Conservation (phyloP, 1,140 invertebrate genomes). For the Bactericera cockerelli region DNA sequence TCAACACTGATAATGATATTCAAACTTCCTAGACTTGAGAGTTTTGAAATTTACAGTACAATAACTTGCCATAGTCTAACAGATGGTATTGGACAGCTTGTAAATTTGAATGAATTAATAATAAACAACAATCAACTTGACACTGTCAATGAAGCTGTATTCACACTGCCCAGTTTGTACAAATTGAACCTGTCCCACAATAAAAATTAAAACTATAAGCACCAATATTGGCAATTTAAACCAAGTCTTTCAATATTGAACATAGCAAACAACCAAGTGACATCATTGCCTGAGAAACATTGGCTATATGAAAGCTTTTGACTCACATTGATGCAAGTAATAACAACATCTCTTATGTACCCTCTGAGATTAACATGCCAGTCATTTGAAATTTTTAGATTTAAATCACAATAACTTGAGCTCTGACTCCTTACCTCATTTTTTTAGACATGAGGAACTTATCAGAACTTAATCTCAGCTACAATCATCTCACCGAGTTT, state of each 20-base stretch:
- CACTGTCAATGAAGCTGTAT: background rate
- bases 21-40: conserved; percentile 1
- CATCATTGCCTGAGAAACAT: background rate
- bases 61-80: background rate
- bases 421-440: background rate
- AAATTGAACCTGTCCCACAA: background rate
- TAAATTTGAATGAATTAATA: background rate
- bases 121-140: conserved; percentile 7
- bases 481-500: background rate
- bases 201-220: background rate
- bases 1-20: background rate
- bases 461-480: background rate
- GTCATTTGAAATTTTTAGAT: background rate
- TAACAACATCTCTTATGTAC: background rate
- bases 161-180: background rate
- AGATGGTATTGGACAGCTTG: background rate
- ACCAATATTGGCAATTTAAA: background rate
- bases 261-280: background rate
- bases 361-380: background rate
- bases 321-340: background rate
- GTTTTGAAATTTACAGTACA: conserved; percentile 5
- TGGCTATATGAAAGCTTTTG: background rate
- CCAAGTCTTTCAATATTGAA: background rate
- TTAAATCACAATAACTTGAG: background rate
- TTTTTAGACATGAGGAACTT: background rate